Evolutionary conservation across 2,113 vertebrate species (phyloP).

Genomic region (Myrmecophaga tridactyla): DNA sequence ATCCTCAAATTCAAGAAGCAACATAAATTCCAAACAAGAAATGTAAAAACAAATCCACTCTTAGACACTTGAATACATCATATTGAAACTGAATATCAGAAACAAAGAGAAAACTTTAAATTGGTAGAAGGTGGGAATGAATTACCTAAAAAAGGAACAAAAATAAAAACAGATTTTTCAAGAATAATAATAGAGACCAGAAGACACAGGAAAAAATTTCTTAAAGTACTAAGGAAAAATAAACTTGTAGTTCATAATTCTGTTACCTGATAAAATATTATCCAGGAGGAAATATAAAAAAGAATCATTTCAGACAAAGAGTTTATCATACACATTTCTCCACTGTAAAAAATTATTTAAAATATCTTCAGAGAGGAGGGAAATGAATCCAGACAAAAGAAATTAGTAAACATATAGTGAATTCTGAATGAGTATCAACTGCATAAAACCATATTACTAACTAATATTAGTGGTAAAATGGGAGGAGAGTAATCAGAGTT

Average conservation of each 20-base stretch:
- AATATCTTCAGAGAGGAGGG: not conserved
- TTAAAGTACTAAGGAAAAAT: not conserved
- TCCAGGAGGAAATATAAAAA: not conserved
- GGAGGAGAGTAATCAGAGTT: not conserved
- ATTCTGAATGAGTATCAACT: not conserved
- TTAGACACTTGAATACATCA: not conserved
- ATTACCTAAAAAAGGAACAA: not conserved
- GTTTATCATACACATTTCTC: not conserved
- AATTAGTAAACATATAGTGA: not conserved
- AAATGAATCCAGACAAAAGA: not conserved
- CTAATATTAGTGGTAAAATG: not conserved
- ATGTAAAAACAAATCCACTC: not conserved
- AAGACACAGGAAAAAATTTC: not conserved
- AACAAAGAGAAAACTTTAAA: not conserved
- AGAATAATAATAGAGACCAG: not conserved
- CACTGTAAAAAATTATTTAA: not conserved
- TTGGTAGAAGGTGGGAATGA: not conserved
- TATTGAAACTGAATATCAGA: not conserved
- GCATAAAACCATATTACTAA: not conserved
- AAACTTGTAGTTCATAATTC: not conserved
- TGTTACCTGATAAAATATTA: not conserved
- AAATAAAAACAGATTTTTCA: not conserved
- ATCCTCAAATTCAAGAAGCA: not conserved
- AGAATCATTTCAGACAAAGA: not conserved
- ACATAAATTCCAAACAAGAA: not conserved